A percentile compares a stretch with the other conserved stretches of the same genome.
These are phyloP conservation scores for Elephantulus edwardii DNA, from an alignment of 2,113 vertebrate genomes.

Conservation along the genomic window DNA sequence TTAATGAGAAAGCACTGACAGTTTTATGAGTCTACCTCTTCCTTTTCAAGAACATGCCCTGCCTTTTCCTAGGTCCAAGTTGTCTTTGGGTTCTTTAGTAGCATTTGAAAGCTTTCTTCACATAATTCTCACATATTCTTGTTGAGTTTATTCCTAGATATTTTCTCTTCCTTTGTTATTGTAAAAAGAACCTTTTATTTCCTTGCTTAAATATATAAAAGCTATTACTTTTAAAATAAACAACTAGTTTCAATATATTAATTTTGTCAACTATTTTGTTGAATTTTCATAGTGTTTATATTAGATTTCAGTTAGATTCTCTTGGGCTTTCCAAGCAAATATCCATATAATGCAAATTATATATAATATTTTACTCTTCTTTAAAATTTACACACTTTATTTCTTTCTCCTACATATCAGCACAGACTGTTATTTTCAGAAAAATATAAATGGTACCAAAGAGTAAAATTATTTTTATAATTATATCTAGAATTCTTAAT, in stretches of 20 bases:
- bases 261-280: slow-evolving; percentile 7
- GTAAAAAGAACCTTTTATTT: not conserved
- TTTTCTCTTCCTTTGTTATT: too few species aligned
- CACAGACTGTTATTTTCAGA: not conserved
- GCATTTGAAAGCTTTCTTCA: not conserved
- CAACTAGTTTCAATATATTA: slow-evolving; percentile 30
- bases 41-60: not conserved
- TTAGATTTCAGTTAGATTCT: slow-evolving; percentile 32
- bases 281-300: slow-evolving; percentile 38
- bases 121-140: not conserved
- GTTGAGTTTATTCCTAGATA: not conserved
- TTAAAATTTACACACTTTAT: slow-evolving; percentile 27
- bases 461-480: slow-evolving; percentile 43
- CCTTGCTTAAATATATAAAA: slow-evolving; percentile 27
- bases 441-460: slow-evolving; percentile 36
- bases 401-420: slow-evolving; percentile 26
- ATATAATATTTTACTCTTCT: slow-evolving; percentile 15
- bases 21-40: slow-evolving; percentile 13
- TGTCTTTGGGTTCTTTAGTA: not conserved
- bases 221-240: slow-evolving; percentile 5
- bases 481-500: not conserved
- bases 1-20: not conserved
- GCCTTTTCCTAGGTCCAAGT: not conserved
- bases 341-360: slow-evolving; percentile 3
- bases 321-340: slow-evolving; percentile 22